Conservation (phyloP, 2,888 invertebrate species). For the Crossocerus cetratus region DNA sequence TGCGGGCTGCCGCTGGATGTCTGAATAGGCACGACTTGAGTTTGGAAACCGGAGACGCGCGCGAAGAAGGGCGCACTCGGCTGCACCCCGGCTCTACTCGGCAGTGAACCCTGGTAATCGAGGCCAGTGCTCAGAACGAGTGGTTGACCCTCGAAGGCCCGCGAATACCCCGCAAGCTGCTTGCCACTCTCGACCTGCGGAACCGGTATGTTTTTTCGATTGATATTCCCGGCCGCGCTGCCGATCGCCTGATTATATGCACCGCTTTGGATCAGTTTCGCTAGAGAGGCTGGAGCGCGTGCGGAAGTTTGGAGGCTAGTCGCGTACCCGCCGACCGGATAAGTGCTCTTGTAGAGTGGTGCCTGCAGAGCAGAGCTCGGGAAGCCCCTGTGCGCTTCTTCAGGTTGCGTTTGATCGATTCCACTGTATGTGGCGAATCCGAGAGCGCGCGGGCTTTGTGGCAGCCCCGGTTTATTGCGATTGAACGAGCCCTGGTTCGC, state of each 20-base stretch:
- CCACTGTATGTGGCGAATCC: background rate
- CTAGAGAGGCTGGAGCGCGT: conserved; percentile 10
- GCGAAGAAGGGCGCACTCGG: conserved; percentile 48
- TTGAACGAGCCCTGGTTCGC: background rate
- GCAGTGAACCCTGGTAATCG: conserved; percentile 40
- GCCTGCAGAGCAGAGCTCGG: conserved; percentile 17
- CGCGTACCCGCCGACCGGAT: conserved; percentile 33
- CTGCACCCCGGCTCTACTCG: conserved; percentile 34
- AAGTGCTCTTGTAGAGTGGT: conserved; percentile 48
- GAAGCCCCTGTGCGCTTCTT: background rate
- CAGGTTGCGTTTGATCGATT: background rate
- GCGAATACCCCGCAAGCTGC: conserved; percentile 49
- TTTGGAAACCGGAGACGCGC: conserved; percentile 46
- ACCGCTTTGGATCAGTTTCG: conserved; percentile 11
- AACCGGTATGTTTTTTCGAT: conserved; percentile 55
- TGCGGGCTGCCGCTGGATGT: conserved; percentile 53
- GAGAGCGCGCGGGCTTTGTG: too few species aligned
- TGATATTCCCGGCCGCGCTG: conserved; percentile 5
- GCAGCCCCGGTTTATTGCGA: too few species aligned
- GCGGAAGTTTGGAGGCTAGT: conserved; percentile 21
- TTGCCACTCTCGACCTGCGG: conserved; percentile 52
- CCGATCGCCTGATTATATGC: conserved; percentile 21
- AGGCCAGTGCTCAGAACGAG: conserved; percentile 48
- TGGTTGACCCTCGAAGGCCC: conserved; percentile 58
- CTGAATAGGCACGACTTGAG: conserved; percentile 59